These are phyloP conservation scores for Diplodus sargus DNA, from an alignment of 2,797 vertebrate genomes.

Conservation along the genomic window DNA sequence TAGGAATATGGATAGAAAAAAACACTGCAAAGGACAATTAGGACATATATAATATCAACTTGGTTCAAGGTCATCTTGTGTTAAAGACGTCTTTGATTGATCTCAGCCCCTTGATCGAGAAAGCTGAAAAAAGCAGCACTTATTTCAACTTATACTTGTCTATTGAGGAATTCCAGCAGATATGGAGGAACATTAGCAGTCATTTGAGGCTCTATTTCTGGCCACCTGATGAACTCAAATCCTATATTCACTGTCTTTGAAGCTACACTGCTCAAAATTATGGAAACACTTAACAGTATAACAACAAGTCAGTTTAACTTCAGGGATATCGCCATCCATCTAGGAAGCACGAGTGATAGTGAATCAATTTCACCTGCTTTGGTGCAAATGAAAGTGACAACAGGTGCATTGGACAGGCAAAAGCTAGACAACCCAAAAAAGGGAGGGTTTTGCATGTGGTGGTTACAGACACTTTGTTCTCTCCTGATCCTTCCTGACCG, in stretches of 20 bases:
- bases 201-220: neutral
- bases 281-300: too few species aligned
- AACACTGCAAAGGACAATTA: slow-evolving; percentile 9
- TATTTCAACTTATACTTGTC: neutral
- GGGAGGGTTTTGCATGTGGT: too few species aligned
- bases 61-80: slow-evolving; percentile 4
- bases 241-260: neutral
- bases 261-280: neutral
- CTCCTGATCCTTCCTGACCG: too few species aligned
- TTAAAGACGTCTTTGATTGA: neutral
- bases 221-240: neutral
- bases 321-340: too few species aligned
- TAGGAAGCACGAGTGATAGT: too few species aligned
- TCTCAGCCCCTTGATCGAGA: slow-evolving; percentile 4
- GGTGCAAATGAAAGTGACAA: too few species aligned
- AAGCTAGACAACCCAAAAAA: too few species aligned
- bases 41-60: neutral
- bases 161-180: neutral
- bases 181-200: neutral
- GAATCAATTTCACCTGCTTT: too few species aligned
- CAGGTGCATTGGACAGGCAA: too few species aligned
- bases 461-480: too few species aligned
- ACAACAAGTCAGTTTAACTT: too few species aligned
- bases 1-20: slow-evolving; percentile 21
- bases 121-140: neutral